Evolutionary conservation across 2,797 vertebrate genomes (phyloP), one percentile per base, ranked within the genome.

Genomic region (Bothrops alternatus): DNA sequence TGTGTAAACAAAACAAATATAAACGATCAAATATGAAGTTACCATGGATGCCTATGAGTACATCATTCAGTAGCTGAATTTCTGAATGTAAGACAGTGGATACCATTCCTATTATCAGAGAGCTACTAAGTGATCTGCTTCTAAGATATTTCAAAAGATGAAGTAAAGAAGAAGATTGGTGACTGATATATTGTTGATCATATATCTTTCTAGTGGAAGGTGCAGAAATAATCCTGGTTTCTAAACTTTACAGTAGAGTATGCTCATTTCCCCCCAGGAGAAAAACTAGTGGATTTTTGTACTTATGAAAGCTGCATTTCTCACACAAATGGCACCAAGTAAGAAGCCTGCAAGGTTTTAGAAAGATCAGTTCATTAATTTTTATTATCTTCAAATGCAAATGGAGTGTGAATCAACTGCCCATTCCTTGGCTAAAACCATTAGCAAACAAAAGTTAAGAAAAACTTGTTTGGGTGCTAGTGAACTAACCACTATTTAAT

Each of bases 1-100:
- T 28, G n/a, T 63, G 16, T 91, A 93, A 88, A 5, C 10, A 86
- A 13, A 55, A 85, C 8, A 88, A 86, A 93, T 25, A 42, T 6
- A 93, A 42, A 0, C 4, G 56, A 23, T 0, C 0, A 20, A 13
- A 86, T 11, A 73, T 0, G 0, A 5, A 0, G 14, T 57, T 89
- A 47, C 42, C 65, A 25, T 4, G 32, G 6, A 56, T 55, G 53
- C n/a, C 8, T 89, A 23, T 32, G 56, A 65, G 47, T n/a, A 60
- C 4, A 23, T 28, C 8, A 4, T 42, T 6, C n/a, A 32, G 25
- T 12, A 90, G 10, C n/a, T 73, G 11, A 12, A 12, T 73, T 56
- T 32, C 28, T 73, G 28, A 32, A 55, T 32, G 28, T 69, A 20
- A 65, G 7, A 18, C 37, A 78, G 26, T 32, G 53, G 13, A 32